Base-by-base conservation (phyloP, 2,797 vertebrate genomes). In the Xenentodon cancila region DNA sequence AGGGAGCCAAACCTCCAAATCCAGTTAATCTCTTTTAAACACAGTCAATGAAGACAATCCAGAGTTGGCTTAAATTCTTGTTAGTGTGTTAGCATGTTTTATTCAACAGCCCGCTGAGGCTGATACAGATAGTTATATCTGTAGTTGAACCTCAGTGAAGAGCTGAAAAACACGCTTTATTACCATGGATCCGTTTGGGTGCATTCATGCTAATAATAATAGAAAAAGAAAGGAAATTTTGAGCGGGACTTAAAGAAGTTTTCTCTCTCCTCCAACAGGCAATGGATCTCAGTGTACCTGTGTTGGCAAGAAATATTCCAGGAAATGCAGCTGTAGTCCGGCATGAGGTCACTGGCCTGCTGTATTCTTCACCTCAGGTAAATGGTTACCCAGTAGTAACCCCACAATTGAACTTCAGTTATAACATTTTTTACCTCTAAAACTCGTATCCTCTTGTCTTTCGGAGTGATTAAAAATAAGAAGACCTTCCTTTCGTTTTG, bases 291-390 rank as follows among this genome's bases (percentile, higher is more conserved):
- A 88, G 88, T 0, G 80, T 95, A 0, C 97, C 96, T 0, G 96
- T 99, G 60, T 71, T 98, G 87, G 97, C 95, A n/a, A 94, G 96
- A 73, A 85, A 97, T 85, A 94, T 99, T 67, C 95, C 96, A 0
- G 98, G 98, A 60, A 99, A 99, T 0, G 91, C 94, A 7, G 95
- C 96, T 0, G 72, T 99, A 59, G 89, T 99, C 53, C 73, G 76
- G 3, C 96, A 98, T 1, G 88, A 89, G 63, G 78, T 93, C 34
- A 99, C 94, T 0, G 98, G 98, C 7, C 87, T 99, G 61, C 89
- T 99, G 0, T 99, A 94, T 72, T 92, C 94, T 0, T 89, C 87
- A 62, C 88, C 90, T 83, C 84, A 91, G 91, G 91, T 92, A 86
- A 51, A 57, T 21, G 47, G 42, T 51, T 47, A 64, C 51, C 59